Evolutionary conservation across 2,888 invertebrate genomes (phyloP).

Genomic region (Hemistola chrysoprasaria): DNA sequence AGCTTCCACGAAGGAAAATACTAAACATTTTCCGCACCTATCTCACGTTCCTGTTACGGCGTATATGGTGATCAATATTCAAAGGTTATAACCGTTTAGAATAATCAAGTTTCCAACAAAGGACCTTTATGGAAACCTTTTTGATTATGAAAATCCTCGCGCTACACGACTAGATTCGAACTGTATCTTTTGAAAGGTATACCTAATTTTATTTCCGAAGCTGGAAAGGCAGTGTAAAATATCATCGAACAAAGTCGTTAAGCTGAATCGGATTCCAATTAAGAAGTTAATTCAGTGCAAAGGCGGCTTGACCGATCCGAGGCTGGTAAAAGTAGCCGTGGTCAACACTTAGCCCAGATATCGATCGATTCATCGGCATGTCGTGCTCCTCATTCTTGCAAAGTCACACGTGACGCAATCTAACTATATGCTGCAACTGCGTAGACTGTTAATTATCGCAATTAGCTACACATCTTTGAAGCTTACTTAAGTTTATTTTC

Average conservation of each 20-base stretch:
- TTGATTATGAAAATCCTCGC: conserved; percentile 3
- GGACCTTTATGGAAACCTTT: conserved; percentile 4
- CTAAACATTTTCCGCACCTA: conserved; percentile 1
- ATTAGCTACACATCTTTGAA: conserved; percentile 4
- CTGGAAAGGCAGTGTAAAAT: not conserved
- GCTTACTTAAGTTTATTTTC: too few relatives aligned
- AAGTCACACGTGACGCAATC: conserved; percentile 40
- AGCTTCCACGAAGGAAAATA: conserved; percentile 2
- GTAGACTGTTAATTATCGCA: not conserved
- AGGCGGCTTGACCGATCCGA: conserved; percentile 16
- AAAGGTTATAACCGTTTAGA: conserved; percentile 11
- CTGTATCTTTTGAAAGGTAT: too few relatives aligned
- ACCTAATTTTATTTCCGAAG: too few relatives aligned
- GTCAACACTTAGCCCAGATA: conserved; percentile 48
- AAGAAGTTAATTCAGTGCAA: conserved; percentile 25
- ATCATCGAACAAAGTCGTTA: conserved; percentile 7
- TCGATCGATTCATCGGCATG: conserved; percentile 40
- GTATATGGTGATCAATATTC: conserved; percentile 12
- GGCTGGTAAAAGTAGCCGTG: conserved; percentile 28
- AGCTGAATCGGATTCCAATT: conserved; percentile 26
- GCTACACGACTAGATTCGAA: too few relatives aligned
- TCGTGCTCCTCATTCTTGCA: conserved; percentile 44
- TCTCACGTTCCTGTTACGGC: conserved; percentile 3
- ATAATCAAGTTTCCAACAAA: conserved; percentile 13
- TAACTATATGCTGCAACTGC: too few relatives aligned